Evolutionary conservation across 2,113 vertebrate genomes (phyloP).

Genomic region (Gymnorhina tibicen): DNA sequence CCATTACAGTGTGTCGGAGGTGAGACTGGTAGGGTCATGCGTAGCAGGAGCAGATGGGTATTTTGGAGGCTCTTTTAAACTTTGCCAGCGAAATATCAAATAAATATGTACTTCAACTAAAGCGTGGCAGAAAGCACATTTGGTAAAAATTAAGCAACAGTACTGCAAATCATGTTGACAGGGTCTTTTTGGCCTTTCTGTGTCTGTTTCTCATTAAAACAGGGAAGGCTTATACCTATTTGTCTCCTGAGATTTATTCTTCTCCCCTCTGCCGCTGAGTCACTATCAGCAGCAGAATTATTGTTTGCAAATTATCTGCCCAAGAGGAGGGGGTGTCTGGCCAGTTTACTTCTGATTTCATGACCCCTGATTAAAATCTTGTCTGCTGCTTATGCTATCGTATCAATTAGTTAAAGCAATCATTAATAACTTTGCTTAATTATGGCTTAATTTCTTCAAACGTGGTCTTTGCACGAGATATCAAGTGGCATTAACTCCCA

Average conservation of each 20-base stretch:
- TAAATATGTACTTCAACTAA: constrained; percentile 17
- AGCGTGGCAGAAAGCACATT: constrained; percentile 37
- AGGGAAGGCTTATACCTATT: constrained; percentile 9
- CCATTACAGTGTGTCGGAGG: not conserved
- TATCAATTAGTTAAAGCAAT: constrained; percentile 33
- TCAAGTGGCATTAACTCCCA: not conserved
- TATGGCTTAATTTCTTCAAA: constrained; percentile 29
- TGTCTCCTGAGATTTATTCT: constrained; percentile 42
- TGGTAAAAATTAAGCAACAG: constrained; percentile 51
- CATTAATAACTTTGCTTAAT: constrained; percentile 29
- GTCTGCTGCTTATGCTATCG: not conserved
- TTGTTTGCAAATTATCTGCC: constrained; percentile 30
- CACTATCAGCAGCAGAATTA: not conserved
- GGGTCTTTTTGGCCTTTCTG: constrained; percentile 32
- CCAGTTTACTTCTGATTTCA: constrained; percentile 16
- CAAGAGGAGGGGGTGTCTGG: not conserved
- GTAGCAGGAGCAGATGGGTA: constrained; percentile 7
- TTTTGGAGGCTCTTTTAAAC: constrained; percentile 28
- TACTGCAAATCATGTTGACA: constrained; percentile 52
- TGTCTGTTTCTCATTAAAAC: constrained; percentile 54
- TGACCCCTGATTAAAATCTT: constrained; percentile 6
- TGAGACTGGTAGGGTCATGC: not conserved
- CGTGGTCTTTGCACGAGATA: not conserved
- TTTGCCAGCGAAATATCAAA: constrained; percentile 39
- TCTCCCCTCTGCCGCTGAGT: not conserved